Percentiles rank a stretch among this genome's conserved stretches.
Evolutionary conservation across 1,140 invertebrate genomes (phyloP).

Genomic region (Prorops nasuta): DNA sequence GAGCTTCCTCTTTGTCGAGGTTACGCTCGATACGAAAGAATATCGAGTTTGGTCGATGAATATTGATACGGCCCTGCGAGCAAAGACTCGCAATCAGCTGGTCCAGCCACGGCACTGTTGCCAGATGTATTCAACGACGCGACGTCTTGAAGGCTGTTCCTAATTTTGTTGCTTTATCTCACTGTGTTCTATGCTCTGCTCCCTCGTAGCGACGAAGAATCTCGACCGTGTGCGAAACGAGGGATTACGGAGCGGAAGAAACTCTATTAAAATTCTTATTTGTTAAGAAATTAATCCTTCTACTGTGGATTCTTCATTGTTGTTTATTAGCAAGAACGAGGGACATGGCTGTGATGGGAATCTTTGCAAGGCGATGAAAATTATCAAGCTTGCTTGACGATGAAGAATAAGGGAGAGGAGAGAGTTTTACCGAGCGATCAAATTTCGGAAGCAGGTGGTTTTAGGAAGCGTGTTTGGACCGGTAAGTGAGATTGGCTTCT

Average conservation of each 20-base stretch:
- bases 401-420: constrained; percentile 16
- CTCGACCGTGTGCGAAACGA: too few species aligned
- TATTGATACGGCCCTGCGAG: constrained; percentile 17
- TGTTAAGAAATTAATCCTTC: too few species aligned
- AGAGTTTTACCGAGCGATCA: constrained; percentile 30
- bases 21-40: not conserved
- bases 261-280: too few species aligned
- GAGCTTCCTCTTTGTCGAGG: too few species aligned
- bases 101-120: constrained; percentile 38
- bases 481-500: constrained; percentile 29
- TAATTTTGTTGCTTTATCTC: constrained; percentile 34
- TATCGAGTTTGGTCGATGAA: not conserved
- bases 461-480: constrained; percentile 27
- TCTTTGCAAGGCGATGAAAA: too few species aligned
- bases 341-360: too few species aligned
- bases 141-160: constrained; percentile 19
- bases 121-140: constrained; percentile 32
- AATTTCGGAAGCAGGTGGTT: constrained; percentile 50
- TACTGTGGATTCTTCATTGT: too few species aligned
- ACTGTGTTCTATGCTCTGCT: too few species aligned
- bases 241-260: too few species aligned
- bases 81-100: constrained; percentile 23
- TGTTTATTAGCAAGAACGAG: too few species aligned
- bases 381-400: too few species aligned
- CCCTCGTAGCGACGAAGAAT: too few species aligned